Evolutionary conservation across 37 sponge, comb jelly and placozoan genomes (phyloP), one percentile per base, ranked within the genome.

Genomic region (Agelas oroides): DNA sequence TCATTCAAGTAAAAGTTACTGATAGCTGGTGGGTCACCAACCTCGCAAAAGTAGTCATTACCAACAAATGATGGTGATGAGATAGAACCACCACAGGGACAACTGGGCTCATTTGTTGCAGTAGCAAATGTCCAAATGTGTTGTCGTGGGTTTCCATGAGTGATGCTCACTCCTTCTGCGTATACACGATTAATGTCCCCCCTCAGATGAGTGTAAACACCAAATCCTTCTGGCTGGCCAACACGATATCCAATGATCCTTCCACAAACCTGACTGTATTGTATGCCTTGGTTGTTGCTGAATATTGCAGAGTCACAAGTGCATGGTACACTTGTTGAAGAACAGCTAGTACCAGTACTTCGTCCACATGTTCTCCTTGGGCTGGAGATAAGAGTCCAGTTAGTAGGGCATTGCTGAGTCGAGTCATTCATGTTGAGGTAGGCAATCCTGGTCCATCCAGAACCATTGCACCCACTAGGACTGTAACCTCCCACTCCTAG

Each of bases 51-150:
- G 27, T 67, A 67, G 68, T 67, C 68, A 12, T 34, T 34, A 67
- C 68, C 68, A 30, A 67, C 34, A 28, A 67, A 67, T 28, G 68
- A 34, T 67, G 68, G 68, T 30, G 32, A 33, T 30, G 32, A 33
- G 33, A 12, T 67, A 11, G 68, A 19, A 67, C 33, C 34, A 28
- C 32, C 68, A 28, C 68, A 67, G 6, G 68, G 68, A 67, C 68
- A 67, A 34, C 27, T 1, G 8, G 46, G 46, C 33, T 67, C 68
- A 67, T 1, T 19, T 2, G 12, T 28, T 33, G 33, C 68, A 67
- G 68, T 34, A 31, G 68, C 68, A 67, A 67, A 28, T 67, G 68
- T 67, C 68, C 68, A 67, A 34, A 67, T 67, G 68, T 67, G 68
- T 67, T 67, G 68, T 67, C 32, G 68, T 28, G 68, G 68, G 46